Evolutionary conservation across 2,888 invertebrate genomes (phyloP).

Genomic region (Cephonodes hylas): DNA sequence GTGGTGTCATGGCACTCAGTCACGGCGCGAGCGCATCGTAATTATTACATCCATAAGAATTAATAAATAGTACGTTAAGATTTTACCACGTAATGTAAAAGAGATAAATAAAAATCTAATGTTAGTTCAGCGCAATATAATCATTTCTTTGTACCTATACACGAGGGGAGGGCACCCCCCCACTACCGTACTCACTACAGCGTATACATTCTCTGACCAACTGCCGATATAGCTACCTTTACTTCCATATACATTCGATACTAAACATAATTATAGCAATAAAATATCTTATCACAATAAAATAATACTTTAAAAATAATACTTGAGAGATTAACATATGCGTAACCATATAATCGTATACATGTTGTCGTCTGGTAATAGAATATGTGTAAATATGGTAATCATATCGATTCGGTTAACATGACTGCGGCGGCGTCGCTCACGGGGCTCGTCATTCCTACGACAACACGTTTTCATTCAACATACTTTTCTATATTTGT

Average conservation of each 20-base stretch:
- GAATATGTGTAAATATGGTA: conserved; percentile 53
- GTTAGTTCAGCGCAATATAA: conserved; percentile 74
- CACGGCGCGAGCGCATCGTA: not conserved
- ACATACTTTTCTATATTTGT: too few species aligned
- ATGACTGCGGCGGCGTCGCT: conserved; percentile 22
- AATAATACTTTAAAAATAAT: conserved; percentile 79
- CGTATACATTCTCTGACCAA: conserved; percentile 65
- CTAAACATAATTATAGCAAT: conserved; percentile 65
- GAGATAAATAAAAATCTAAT: conserved; percentile 16
- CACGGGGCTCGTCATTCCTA: not conserved
- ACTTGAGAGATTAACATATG: conserved; percentile 71
- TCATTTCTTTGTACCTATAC: conserved; percentile 79
- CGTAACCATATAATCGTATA: conserved; percentile 56
- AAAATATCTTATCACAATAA: conserved; percentile 77
- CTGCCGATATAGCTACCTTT: conserved; percentile 69
- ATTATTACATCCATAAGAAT: too few species aligned
- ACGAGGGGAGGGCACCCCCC: conserved; percentile 52
- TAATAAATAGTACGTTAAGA: not conserved
- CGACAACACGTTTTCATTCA: not conserved
- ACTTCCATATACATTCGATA: conserved; percentile 67
- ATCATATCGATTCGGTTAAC: conserved; percentile 47
- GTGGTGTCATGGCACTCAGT: not conserved
- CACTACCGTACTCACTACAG: conserved; percentile 71
- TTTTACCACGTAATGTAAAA: not conserved
- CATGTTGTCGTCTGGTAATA: conserved; percentile 53